phyloP scores from a whole-genome alignment of 1,140 invertebrate species.

The Tetramorium simillimum region DNA sequence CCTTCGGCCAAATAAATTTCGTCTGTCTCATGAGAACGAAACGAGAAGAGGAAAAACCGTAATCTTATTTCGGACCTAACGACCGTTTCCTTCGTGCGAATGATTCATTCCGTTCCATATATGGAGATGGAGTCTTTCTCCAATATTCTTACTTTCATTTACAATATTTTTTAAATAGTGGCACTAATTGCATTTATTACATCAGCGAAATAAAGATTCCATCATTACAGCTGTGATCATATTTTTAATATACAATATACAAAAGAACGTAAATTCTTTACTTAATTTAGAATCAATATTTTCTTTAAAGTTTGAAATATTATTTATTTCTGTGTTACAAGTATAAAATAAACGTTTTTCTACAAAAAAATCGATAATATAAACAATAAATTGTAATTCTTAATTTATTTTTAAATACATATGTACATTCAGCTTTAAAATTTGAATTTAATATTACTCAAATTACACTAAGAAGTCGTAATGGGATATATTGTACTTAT shows the following conservation, averaged over 20 bases:
- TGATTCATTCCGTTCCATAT: conserved; percentile 6
- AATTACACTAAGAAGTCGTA: background rate
- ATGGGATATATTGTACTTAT: background rate
- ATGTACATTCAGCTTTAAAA: background rate
- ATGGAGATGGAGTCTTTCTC: background rate
- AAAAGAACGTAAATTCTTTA: background rate
- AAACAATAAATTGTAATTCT: background rate
- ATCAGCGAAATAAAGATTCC: background rate
- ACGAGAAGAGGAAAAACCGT: conserved; percentile 17
- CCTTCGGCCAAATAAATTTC: conserved; percentile 45
- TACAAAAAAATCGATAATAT: background rate
- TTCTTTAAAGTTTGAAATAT: background rate
- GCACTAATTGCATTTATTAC: background rate
- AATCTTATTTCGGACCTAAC: conserved; percentile 26
- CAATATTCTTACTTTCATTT: background rate
- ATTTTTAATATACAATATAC: background rate
- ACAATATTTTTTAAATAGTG: background rate
- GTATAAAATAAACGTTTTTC: background rate
- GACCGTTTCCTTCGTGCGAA: background rate
- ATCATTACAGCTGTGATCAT: background rate
- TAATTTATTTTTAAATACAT: background rate
- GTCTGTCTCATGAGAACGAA: conserved; percentile 31
- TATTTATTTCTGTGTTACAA: background rate
- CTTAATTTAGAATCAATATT: background rate
- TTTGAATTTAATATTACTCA: background rate